These are phyloP conservation scores for Taenaris catops DNA, from an alignment of 2,888 invertebrate species.

Conservation along the genomic window DNA sequence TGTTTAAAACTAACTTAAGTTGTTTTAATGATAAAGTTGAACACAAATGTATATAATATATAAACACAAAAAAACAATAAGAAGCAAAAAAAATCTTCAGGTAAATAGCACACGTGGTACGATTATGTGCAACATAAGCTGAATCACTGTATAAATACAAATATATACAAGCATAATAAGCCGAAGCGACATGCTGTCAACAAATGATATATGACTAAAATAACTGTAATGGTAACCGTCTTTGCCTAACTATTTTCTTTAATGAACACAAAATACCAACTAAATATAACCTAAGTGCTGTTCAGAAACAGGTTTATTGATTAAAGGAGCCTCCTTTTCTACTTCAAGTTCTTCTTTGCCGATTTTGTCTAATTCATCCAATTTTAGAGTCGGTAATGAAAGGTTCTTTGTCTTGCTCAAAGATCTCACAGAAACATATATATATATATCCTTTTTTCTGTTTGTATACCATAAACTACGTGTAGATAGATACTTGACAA, in stretches of 20 bases:
- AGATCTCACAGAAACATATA: conserved; percentile 50
- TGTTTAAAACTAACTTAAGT: conserved; percentile 1
- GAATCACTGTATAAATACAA: not conserved
- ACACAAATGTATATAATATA: conserved; percentile 25
- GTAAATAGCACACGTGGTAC: not conserved
- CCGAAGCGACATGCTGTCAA: conserved; percentile 3
- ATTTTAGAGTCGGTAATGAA: conserved; percentile 65
- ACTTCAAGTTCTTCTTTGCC: conserved; percentile 48
- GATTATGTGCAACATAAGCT: conserved; percentile 7
- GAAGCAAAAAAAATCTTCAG: conserved; percentile 3
- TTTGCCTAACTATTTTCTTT: conserved; percentile 16
- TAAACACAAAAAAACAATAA: conserved; percentile 12
- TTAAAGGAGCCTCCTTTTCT: conserved; percentile 46
- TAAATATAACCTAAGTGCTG: conserved; percentile 80
- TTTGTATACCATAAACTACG: too few species aligned
- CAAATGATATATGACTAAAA: conserved; percentile 7
- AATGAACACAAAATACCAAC: conserved; percentile 15
- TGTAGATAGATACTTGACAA: too few species aligned
- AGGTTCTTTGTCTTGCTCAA: conserved; percentile 58
- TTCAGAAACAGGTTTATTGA: conserved; percentile 69
- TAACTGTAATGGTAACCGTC: conserved; percentile 28
- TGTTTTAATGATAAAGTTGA: conserved; percentile 20
- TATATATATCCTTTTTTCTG: too few species aligned
- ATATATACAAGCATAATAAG: conserved; percentile 20
- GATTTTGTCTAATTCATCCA: conserved; percentile 59